phyloP scores from a whole-genome alignment of 1,140 invertebrate species.

The Eueides isabella region DNA sequence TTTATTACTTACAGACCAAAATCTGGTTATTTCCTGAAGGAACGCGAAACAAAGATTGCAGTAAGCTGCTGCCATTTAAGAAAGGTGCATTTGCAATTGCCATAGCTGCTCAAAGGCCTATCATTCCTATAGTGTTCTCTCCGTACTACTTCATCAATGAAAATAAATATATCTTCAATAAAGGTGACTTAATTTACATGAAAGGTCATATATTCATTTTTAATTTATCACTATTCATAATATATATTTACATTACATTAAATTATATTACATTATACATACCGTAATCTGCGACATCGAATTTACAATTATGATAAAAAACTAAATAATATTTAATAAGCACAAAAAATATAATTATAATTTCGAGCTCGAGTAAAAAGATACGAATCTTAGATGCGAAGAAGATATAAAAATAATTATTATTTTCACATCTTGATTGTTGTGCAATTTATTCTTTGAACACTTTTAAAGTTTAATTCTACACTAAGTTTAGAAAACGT shows the following conservation, averaged over 20 bases:
- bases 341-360: neutral
- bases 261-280: too few species aligned
- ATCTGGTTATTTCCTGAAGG: conserved; percentile 87
- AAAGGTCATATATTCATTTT: too few species aligned
- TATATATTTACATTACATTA: too few species aligned
- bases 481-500: too few species aligned
- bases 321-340: too few species aligned
- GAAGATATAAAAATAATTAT: neutral
- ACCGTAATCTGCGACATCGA: too few species aligned
- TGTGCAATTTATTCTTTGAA: too few species aligned
- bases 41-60: conserved; percentile 78
- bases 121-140: conserved; percentile 88
- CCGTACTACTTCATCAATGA: conserved; percentile 84
- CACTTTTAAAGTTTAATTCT: too few species aligned
- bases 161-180: conserved; percentile 72
- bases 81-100: conserved; percentile 90
- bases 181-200: conserved; percentile 67
- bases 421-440: conserved; percentile 7
- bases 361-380: neutral
- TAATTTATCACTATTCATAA: too few species aligned
- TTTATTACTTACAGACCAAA: conserved; percentile 82
- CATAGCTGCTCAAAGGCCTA: conserved; percentile 87
- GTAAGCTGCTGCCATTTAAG: conserved; percentile 83
- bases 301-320: too few species aligned
- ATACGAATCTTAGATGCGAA: neutral